A percentile compares a stretch with the other conserved stretches of the same genome.
Conservation (phyloP, 1,140 invertebrate genomes). For the Pogonognathellus flavescens region DNA sequence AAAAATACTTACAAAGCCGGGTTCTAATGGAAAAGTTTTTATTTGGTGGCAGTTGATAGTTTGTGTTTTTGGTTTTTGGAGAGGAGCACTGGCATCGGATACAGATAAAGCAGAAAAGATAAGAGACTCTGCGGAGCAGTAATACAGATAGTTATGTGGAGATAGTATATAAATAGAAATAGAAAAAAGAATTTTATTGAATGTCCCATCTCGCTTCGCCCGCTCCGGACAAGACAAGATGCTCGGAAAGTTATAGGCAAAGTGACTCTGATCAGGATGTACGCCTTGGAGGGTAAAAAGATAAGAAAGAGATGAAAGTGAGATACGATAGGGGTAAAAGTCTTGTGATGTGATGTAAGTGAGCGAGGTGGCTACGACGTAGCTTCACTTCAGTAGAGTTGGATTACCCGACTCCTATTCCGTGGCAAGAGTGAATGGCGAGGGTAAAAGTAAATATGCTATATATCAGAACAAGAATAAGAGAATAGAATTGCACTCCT, state of each 20-base stretch:
- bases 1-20: slow-evolving; percentile 36
- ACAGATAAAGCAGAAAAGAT: slow-evolving; percentile 38
- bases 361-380: background rate
- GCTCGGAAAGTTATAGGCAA: slow-evolving; percentile 39
- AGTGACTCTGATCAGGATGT: slow-evolving; percentile 49
- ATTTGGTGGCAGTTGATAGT: slow-evolving; percentile 19
- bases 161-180: slow-evolving; percentile 27
- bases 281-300: slow-evolving; percentile 43
- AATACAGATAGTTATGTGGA: slow-evolving; percentile 4
- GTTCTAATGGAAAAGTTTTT: slow-evolving; percentile 46
- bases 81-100: background rate
- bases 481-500: background rate
- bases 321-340: slow-evolving; percentile 49
- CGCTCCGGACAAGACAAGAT: slow-evolving; percentile 15
- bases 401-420: background rate
- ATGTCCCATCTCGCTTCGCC: slow-evolving; percentile 24
- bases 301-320: slow-evolving; percentile 50
- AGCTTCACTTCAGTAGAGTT: background rate
- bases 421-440: background rate
- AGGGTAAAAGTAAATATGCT: slow-evolving; percentile 23
- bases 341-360: slow-evolving; percentile 41
- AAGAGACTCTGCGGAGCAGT: slow-evolving; percentile 30
- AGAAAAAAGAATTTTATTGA: slow-evolving; percentile 50
- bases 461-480: background rate
- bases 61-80: background rate